A percentile compares a stretch with the other conserved stretches of the same genome.
Evolutionary conservation across 2,113 vertebrate genomes (phyloP).

Genomic region (Hyaena hyaena): DNA sequence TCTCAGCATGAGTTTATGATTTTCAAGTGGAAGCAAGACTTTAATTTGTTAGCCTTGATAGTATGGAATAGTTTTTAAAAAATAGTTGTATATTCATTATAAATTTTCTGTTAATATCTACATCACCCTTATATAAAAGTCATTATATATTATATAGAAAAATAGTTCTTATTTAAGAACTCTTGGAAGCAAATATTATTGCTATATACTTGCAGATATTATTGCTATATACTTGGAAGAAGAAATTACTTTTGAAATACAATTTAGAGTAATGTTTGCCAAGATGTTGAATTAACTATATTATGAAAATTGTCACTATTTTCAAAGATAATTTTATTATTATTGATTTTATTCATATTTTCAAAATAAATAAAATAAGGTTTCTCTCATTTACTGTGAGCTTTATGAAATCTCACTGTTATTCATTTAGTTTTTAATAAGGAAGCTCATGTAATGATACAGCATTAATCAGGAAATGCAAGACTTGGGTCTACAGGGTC

Average conservation of each 20-base stretch:
- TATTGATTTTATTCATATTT: neutral
- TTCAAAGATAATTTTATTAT: conserved; percentile 38
- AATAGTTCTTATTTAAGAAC: conserved; percentile 17
- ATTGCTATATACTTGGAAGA: neutral
- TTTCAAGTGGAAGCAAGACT: conserved; percentile 19
- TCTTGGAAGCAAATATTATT: conserved; percentile 55
- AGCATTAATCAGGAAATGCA: conserved; percentile 75
- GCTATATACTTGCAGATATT: conserved; percentile 40
- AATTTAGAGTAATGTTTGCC: conserved; percentile 1
- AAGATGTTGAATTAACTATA: conserved; percentile 37
- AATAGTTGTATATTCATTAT: neutral
- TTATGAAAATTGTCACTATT: neutral
- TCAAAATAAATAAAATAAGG: conserved; percentile 30
- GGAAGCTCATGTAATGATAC: conserved; percentile 60
- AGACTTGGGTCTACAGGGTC: conserved; percentile 19
- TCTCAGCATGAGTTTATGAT: neutral
- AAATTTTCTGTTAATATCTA: neutral
- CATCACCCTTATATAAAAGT: neutral
- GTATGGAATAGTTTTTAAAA: neutral
- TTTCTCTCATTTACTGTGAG: neutral
- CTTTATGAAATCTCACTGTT: neutral
- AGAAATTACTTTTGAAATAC: conserved; percentile 29
- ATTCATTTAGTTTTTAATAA: conserved; percentile 60
- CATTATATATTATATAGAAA: neutral
- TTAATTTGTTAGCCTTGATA: conserved; percentile 21